Conservation (phyloP, 1,140 invertebrate genomes). For the Papilio xuthus region DNA sequence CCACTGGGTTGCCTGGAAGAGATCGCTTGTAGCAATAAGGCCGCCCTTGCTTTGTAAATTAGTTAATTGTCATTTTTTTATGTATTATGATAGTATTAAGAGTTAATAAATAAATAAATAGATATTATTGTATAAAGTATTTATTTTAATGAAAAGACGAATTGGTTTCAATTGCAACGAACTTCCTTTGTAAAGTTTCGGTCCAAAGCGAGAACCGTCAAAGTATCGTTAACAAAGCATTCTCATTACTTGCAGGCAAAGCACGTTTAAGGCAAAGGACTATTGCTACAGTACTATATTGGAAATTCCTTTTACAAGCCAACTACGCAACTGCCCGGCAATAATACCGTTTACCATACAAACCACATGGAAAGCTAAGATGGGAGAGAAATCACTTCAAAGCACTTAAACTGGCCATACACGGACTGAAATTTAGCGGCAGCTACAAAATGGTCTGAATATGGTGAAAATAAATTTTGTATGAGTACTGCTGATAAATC, state of each 20-base stretch:
- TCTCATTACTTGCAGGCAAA: constrained; percentile 10
- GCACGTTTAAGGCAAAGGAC: constrained; percentile 4
- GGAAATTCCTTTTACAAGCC: constrained; percentile 11
- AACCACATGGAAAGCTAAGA: not conserved
- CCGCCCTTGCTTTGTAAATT: too few relatives aligned
- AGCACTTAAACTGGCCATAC: not conserved
- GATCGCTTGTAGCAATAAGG: too few relatives aligned
- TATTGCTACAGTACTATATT: not conserved
- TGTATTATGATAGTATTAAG: too few relatives aligned
- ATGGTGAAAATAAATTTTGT: too few relatives aligned
- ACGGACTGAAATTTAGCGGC: not conserved
- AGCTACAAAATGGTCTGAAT: not conserved
- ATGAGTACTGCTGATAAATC: too few relatives aligned
- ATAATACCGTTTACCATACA: not conserved
- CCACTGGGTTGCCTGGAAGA: too few relatives aligned
- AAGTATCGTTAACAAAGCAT: constrained; percentile 7
- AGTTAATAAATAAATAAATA: too few relatives aligned
- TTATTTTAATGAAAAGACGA: not conserved
- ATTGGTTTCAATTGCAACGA: not conserved
- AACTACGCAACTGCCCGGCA: not conserved
- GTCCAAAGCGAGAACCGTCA: not conserved
- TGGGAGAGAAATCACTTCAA: not conserved
- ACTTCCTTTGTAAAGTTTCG: not conserved
- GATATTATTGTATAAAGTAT: not conserved
- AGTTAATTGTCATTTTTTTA: too few relatives aligned